phyloP scores from a whole-genome alignment of 2,888 invertebrate genomes.

The Chymomyza amoena region DNA sequence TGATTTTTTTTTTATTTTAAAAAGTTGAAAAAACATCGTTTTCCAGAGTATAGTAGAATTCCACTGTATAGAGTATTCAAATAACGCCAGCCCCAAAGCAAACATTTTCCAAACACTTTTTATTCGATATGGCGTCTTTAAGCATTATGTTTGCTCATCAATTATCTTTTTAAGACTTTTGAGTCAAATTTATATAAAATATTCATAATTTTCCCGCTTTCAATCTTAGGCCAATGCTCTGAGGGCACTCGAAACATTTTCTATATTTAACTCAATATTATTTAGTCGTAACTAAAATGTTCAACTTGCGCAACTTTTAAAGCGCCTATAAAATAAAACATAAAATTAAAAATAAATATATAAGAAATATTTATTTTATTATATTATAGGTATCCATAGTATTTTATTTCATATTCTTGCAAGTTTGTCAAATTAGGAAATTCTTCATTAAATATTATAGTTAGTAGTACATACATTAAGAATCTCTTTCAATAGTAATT shows the following conservation, averaged over 20 bases:
- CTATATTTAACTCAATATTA: background rate
- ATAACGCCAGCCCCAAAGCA: background rate
- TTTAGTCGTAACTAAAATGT: background rate
- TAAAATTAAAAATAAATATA: background rate
- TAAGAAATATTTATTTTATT: background rate
- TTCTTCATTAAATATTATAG: too few relatives aligned
- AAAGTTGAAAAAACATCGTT: too few relatives aligned
- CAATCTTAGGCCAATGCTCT: background rate
- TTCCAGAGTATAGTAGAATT: background rate
- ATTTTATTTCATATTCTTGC: too few relatives aligned
- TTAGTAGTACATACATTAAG: too few relatives aligned
- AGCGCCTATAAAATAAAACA: background rate
- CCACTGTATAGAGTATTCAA: background rate
- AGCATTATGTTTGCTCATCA: slow-evolving; percentile 27
- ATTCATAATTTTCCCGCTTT: background rate
- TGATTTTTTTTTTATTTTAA: too few relatives aligned
- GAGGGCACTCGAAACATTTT: background rate
- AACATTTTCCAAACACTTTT: slow-evolving; percentile 5
- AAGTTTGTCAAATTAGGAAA: background rate
- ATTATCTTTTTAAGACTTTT: slow-evolving; percentile 28
- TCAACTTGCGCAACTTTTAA: background rate
- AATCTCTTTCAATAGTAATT: too few relatives aligned
- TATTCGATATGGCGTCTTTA: slow-evolving; percentile 9
- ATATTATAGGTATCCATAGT: too few relatives aligned
- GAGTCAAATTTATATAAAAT: slow-evolving; percentile 6